Evolutionary conservation across 2,888 invertebrate genomes (phyloP).

Genomic region (Pristionchus maxplancki): DNA sequence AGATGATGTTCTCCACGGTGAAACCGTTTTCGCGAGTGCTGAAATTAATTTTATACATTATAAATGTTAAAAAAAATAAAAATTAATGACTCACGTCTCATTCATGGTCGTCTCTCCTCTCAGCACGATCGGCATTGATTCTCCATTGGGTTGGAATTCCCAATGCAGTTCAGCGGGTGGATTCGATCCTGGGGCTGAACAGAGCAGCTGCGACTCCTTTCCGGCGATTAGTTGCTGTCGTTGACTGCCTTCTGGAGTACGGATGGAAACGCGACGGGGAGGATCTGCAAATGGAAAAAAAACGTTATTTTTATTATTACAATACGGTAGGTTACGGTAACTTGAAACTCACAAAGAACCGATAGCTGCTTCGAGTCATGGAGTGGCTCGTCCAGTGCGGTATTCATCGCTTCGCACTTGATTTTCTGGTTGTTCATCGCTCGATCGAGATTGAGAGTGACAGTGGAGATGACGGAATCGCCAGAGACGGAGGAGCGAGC

Average conservation of each 20-base stretch:
- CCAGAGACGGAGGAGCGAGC: slow-evolving; percentile 69
- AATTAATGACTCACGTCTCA: slow-evolving; percentile 64
- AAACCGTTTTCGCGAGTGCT: slow-evolving; percentile 66
- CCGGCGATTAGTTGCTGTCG: slow-evolving; percentile 67
- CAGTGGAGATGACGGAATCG: slow-evolving; percentile 65
- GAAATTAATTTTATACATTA: too few species aligned
- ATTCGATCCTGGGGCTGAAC: slow-evolving; percentile 71
- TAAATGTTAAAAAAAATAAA: not conserved
- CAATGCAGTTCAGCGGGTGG: slow-evolving; percentile 71
- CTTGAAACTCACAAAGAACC: slow-evolving; percentile 67
- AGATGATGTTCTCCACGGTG: slow-evolving; percentile 68
- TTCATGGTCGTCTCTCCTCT: slow-evolving; percentile 65
- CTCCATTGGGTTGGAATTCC: slow-evolving; percentile 62
- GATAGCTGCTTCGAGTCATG: slow-evolving; percentile 66
- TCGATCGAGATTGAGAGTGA: slow-evolving; percentile 71
- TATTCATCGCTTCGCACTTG: slow-evolving; percentile 73
- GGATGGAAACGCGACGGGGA: slow-evolving; percentile 68
- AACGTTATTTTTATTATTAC: not conserved
- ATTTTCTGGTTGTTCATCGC: slow-evolving; percentile 71
- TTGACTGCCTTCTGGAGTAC: slow-evolving; percentile 59
- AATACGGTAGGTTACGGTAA: not conserved
- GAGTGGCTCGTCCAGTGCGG: slow-evolving; percentile 73
- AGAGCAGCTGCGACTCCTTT: slow-evolving; percentile 66
- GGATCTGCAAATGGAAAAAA: slow-evolving; percentile 57
- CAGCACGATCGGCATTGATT: slow-evolving; percentile 57